Evolutionary conservation across 2,888 invertebrate genomes (phyloP), one percentile per base, ranked within the genome.

Genomic region (Pecten maximus): DNA sequence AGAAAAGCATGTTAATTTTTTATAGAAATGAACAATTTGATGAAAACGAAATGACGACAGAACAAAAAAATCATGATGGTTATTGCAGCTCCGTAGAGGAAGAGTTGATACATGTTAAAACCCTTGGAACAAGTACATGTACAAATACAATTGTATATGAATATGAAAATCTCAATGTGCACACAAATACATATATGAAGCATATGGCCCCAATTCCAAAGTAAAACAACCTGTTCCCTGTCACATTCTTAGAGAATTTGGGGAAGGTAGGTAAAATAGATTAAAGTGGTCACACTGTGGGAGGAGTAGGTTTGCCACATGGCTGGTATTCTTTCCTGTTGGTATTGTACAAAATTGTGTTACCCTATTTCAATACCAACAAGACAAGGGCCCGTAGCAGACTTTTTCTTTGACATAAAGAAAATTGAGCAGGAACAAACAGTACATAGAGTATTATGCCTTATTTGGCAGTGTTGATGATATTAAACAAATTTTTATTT

Each of bases 61-160:
- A 74, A 74, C 19, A 35, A 74, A 74, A 35, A 10, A 74, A 23
- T 23, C 0, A n/a, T 28, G 74, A 74, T 8, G 12, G 74, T 74
- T 74, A 74, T 74, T 74, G 74, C 74, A 74, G 28, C 74, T 74
- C 74, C 74, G 74, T 35, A 74, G 74, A 74, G 35, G 74, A 74
- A 35, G 74, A 35, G 74, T 74, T 74, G 74, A 74, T 6, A 74
- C 12, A 10, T 19, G 35, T 28, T 4, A 35, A 74, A 74, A 35
- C 10, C 35, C 35, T 10, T 74, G 35, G 28, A 74, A 74, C 74
- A 74, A n/a, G 54, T 2, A 54, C 54, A 54, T 19, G 54, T 54
- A 54, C 54, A 54, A n/a, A 74, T 60, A 60, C 60, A 60, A 60
- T 35, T 74, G 28, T 74, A 35, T 74, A 6, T 8, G 74, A 35